Evolutionary conservation across 2,888 invertebrate species (phyloP), one percentile per base, ranked within the genome.

Genomic region (Macrosoma leucophasiata): DNA sequence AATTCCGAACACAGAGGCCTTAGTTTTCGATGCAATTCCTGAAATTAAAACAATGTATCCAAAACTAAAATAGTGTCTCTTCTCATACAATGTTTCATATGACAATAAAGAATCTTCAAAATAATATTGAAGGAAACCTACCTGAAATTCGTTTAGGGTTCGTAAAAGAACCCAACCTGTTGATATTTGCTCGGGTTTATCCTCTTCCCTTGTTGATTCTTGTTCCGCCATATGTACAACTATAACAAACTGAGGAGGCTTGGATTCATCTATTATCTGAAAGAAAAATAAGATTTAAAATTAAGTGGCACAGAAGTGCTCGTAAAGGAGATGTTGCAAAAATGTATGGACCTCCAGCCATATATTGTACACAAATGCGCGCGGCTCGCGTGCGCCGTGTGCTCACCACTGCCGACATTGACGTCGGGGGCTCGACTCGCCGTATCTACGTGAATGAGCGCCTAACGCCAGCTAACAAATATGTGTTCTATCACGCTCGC

Each of bases 1-100:
- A 96, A 82, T 66, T 91, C 92, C 4, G 92, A 86, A 77, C 92
- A 92, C 58, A 95, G 86, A 58, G 94, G 93, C 47, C 93, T 86
- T 50, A 96, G 72, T 75, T 94, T 95, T 58, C 92, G 87, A 78
- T 95, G 94, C 34, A 96, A 74, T 40, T 93, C 93, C 84, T 94
- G 87, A 53, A 91, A 91, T n/a, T n/a, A n/a, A n/a, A n/a, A n/a
- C n/a, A n/a, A n/a, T 17, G 17, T 5, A 7, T 4, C 7, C 7
- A 17, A 17, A 17, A 17, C 7, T 17, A 17, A 17, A 17, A 17
- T 17, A 17, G 7, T 17, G 17, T 5, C 4, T 17, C 7, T 17
- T 5, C 17, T 5, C 4, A 17, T 5, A 7, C 4, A 17, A 4
- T 17, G 7, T 17, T 5, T 4, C 4, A 17, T 17, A 7, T 4